Percentiles rank a stretch among this genome's conserved stretches.
Evolutionary conservation across 2,888 invertebrate species (phyloP).

Genomic region (Scaptomyza cyrtandrae): DNA sequence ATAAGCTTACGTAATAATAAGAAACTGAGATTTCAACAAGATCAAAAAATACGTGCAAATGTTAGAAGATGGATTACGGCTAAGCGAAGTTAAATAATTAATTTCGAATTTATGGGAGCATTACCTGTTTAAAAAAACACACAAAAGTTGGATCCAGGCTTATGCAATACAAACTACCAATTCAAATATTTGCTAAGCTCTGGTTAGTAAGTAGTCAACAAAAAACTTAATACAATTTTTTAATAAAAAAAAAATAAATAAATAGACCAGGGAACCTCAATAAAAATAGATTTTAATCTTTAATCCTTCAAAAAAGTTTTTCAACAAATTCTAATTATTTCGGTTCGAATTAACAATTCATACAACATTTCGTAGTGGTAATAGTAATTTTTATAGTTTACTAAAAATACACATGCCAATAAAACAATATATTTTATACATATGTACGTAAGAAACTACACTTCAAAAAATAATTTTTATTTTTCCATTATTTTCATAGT

Average conservation of each 20-base stretch:
- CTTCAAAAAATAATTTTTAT: not conserved
- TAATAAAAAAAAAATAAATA: not conserved
- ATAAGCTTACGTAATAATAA: constrained; percentile 7
- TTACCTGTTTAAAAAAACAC: constrained; percentile 12
- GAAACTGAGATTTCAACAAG: not conserved
- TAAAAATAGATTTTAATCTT: not conserved
- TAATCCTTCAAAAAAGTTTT: not conserved
- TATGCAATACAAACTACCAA: constrained; percentile 26
- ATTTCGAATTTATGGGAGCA: constrained; percentile 21
- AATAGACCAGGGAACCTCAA: not conserved
- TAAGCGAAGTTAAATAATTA: constrained; percentile 36
- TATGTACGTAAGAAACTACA: no score
- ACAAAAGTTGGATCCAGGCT: not conserved
- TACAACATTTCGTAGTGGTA: no score
- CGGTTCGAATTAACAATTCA: no score
- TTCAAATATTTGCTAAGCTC: constrained; percentile 31
- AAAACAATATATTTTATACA: not conserved
- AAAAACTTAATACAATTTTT: not conserved
- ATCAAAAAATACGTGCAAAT: constrained; percentile 51
- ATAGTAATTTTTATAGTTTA: no score
- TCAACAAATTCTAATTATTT: no score
- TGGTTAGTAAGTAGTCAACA: constrained; percentile 44
- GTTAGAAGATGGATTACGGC: constrained; percentile 37
- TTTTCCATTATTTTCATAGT: not conserved
- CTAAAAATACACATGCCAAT: no score